phyloP scores from a whole-genome alignment of 2,888 invertebrate genomes.

The Hermaeophaga mercurialis region DNA sequence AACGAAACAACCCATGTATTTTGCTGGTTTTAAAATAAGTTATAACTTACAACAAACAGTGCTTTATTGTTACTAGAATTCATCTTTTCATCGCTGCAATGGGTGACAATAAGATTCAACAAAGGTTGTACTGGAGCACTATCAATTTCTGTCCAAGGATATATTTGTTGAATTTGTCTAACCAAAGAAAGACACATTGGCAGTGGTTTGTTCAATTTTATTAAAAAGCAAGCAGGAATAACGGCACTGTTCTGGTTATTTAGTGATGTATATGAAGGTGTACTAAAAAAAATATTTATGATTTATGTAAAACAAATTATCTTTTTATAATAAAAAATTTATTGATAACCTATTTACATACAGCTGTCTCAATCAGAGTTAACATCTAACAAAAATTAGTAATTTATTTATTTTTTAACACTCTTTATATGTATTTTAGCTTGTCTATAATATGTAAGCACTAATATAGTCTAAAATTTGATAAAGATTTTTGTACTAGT shows the following conservation, averaged over 20 bases:
- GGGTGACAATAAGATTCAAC: constrained; percentile 78
- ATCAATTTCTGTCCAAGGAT: constrained; percentile 65
- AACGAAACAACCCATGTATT: too few species aligned
- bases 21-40: too few species aligned
- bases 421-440: not conserved
- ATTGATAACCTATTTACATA: too few species aligned
- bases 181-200: constrained; percentile 83
- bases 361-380: too few species aligned
- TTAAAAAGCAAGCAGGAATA: constrained; percentile 88
- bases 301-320: too few species aligned
- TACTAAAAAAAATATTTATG: constrained; percentile 61
- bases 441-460: too few species aligned
- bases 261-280: constrained; percentile 80
- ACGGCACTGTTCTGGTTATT: constrained; percentile 85
- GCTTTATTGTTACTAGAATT: constrained; percentile 77
- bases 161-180: constrained; percentile 66
- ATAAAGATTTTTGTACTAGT: too few species aligned
- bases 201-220: constrained; percentile 79
- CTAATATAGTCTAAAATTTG: too few species aligned
- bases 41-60: constrained; percentile 78
- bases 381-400: too few species aligned
- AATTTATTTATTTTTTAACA: too few species aligned
- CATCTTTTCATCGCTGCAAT: constrained; percentile 75
- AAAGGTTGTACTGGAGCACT: constrained; percentile 61
- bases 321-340: too few species aligned